Evolutionary conservation across 2,113 vertebrate species (phyloP).

Genomic region (Myiopsitta monachus): DNA sequence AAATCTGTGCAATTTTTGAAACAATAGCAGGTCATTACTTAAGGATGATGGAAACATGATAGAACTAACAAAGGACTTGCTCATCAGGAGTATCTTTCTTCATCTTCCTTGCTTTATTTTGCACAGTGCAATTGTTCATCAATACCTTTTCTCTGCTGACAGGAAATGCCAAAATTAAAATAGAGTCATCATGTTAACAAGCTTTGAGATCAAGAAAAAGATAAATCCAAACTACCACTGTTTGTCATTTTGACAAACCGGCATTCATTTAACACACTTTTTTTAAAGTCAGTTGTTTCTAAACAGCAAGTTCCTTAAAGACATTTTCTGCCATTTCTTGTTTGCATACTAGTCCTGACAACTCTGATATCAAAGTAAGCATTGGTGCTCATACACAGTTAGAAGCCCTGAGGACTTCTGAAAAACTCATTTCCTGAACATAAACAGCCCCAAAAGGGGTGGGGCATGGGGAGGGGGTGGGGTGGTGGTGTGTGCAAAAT

Average conservation of each 20-base stretch:
- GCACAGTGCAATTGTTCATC: neutral
- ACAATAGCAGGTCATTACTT: neutral
- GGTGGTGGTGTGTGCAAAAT: neutral
- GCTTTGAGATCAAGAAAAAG: neutral
- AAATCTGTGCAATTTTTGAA: neutral
- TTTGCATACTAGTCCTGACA: neutral
- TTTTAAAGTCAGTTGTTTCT: neutral
- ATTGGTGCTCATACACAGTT: neutral
- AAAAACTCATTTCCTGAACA: neutral
- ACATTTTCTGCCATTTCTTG: neutral
- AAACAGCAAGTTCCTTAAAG: neutral
- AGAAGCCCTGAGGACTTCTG: neutral
- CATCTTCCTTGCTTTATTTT: neutral
- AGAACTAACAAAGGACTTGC: neutral
- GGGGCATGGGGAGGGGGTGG: accelerated
- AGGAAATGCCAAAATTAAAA: neutral
- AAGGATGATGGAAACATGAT: neutral
- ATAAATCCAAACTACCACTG: neutral
- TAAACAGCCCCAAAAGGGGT: accelerated
- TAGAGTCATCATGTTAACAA: neutral
- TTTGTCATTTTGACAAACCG: neutral
- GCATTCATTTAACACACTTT: neutral
- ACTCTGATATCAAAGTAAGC: neutral
- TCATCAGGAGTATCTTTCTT: neutral
- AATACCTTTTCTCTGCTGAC: neutral